Conservation (phyloP, 2,797 vertebrate species). For the Amblyopsis hoosieri region DNA sequence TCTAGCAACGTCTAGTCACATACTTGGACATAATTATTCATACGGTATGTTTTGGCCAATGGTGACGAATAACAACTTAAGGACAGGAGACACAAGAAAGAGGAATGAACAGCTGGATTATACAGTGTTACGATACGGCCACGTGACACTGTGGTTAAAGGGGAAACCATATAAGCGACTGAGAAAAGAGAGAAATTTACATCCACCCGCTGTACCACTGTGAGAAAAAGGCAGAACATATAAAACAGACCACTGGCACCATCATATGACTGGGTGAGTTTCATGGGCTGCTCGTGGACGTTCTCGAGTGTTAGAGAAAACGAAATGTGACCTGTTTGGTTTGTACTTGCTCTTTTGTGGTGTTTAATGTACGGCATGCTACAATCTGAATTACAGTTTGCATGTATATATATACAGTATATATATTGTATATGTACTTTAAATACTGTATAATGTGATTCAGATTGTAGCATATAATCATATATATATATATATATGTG, state of each 20-base stretch:
- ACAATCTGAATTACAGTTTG: too few relatives aligned
- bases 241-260: background rate
- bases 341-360: too few relatives aligned
- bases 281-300: background rate
- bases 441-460: too few relatives aligned
- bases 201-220: conserved; percentile 4
- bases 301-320: too few relatives aligned
- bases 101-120: background rate
- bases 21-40: background rate
- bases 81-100: background rate
- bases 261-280: conserved; percentile 23
- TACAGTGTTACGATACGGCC: background rate
- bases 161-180: conserved; percentile 61
- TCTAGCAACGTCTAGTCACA: background rate
- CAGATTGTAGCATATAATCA: too few relatives aligned
- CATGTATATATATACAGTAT: too few relatives aligned
- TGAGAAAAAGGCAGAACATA: conserved; percentile 5
- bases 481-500: too few relatives aligned
- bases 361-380: too few relatives aligned
- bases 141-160: conserved; percentile 57
- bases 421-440: too few relatives aligned
- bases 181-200: conserved; percentile 17
- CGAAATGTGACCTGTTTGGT: too few relatives aligned
- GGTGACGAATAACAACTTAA: too few relatives aligned
- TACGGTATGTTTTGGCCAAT: too few relatives aligned